Percentiles rank a stretch among this genome's conserved stretches.
phyloP scores from a whole-genome alignment of 2,113 vertebrate species.

The Apaloderma vittatum region DNA sequence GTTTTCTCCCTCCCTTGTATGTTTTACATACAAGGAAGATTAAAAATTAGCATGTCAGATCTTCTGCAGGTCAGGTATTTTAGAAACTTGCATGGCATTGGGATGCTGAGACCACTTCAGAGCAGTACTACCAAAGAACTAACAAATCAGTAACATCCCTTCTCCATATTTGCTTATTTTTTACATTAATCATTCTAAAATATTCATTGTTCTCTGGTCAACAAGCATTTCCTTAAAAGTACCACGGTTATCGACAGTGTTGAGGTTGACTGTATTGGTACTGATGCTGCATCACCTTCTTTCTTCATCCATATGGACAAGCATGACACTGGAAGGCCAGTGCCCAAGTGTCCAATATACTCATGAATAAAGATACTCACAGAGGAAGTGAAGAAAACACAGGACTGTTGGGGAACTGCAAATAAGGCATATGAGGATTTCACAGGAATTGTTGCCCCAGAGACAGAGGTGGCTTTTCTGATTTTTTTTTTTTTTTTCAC shows the following conservation, averaged over 20 bases:
- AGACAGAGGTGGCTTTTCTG: conserved; percentile 7
- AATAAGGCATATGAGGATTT: conserved; percentile 20
- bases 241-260: not conserved
- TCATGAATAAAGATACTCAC: not conserved
- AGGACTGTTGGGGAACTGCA: not conserved
- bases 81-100: not conserved
- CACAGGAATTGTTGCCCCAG: conserved; percentile 10
- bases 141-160: not conserved
- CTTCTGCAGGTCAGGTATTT: not conserved
- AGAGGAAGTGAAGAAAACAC: not conserved
- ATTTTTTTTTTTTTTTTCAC: not conserved
- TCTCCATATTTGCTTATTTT: not conserved
- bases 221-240: not conserved
- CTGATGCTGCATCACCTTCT: not conserved
- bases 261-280: not conserved
- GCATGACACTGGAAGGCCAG: not conserved
- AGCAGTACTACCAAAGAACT: not conserved
- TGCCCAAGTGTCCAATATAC: not conserved
- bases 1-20: not conserved
- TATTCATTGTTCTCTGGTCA: not conserved
- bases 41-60: not conserved
- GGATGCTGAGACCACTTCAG: not conserved
- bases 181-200: not conserved
- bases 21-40: not conserved
- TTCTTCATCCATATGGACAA: not conserved